Base-by-base conservation (phyloP, 2,113 vertebrate genomes). In the Delphinapterus leucas region DNA sequence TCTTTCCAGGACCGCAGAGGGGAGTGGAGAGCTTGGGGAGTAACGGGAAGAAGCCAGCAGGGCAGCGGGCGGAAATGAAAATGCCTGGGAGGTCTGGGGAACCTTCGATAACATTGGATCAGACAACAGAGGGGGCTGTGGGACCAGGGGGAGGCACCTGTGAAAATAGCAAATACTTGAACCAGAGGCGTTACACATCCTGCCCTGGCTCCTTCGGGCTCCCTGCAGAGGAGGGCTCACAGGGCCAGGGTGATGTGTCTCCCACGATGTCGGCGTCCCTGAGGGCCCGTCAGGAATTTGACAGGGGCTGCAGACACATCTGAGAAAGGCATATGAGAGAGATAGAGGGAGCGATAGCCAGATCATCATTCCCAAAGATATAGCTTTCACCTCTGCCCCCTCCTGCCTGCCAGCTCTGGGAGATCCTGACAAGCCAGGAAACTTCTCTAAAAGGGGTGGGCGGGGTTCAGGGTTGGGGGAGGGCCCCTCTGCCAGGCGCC, bases 121-220 rank as follows among this genome's bases (percentile, higher is more conserved):
- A 81, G 93, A 95, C 90, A 31, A 31, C 13, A 9, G 73, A 85
- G 88, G 86, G 77, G 91, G 90, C 95, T 6, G 71, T 6, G 23
- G 83, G 96, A 95, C 92, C 96, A 21, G 53, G n/a, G 53, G 67
- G 60, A 95, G 95, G 96, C 98, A 98, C 98, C 98, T 98, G 98
- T 97, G 97, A 97, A 98, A 98, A 98, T 97, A 98, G 96, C 95
- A 38, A 61, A 92, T 93, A 82, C 91, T 96, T 73, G 95, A 81
- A 90, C 92, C 90, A 25, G 96, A 97, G 96, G 71, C 68, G 3
- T 77, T 80, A 36, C 96, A 98, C 96, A 97, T 97, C 96, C 98
- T 97, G 96, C 86, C 91, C 63, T 55, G 49, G 86, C 79, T 88
- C 97, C 93, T 86, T 84, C 86, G 90, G 97, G 88, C 67, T 97